phyloP scores from a whole-genome alignment of 92 coral and sea anemone genomes.

The Phenganax stokvisi region DNA sequence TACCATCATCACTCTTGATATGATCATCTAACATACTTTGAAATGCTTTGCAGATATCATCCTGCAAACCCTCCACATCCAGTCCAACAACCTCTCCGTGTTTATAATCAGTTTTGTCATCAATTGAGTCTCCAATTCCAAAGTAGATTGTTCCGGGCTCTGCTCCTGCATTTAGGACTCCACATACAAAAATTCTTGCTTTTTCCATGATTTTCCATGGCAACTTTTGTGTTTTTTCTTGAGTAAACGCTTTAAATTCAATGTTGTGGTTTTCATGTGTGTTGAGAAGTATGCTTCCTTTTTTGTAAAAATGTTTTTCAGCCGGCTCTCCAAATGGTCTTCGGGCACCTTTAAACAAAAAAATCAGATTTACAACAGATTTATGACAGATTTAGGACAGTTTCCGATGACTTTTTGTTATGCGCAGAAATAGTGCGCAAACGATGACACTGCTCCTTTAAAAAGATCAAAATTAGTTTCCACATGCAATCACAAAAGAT shows the following conservation, averaged over 20 bases:
- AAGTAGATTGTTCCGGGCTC: slow-evolving; percentile 29
- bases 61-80: slow-evolving; percentile 47
- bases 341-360: not conserved
- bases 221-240: slow-evolving; percentile 32
- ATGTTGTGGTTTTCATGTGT: slow-evolving; percentile 44
- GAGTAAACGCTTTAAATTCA: slow-evolving; percentile 47
- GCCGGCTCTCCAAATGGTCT: slow-evolving; percentile 43
- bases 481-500: too few relatives aligned
- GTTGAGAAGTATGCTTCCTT: slow-evolving; percentile 38
- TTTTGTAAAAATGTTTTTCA: slow-evolving; percentile 19
- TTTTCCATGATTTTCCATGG: slow-evolving; percentile 67
- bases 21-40: slow-evolving; percentile 52
- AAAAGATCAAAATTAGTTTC: too few relatives aligned
- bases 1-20: slow-evolving; percentile 53
- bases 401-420: too few relatives aligned
- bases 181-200: slow-evolving; percentile 55
- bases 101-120: slow-evolving; percentile 28
- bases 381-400: too few relatives aligned
- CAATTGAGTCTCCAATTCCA: slow-evolving; percentile 55
- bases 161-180: slow-evolving; percentile 47
- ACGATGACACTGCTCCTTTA: too few relatives aligned
- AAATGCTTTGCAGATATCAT: slow-evolving; percentile 51
- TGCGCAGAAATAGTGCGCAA: too few relatives aligned
- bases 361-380: too few relatives aligned
- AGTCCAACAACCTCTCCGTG: slow-evolving; percentile 60